Evolutionary conservation across 2,888 invertebrate species (phyloP), one percentile per base, ranked within the genome.

Genomic region (Scaptomyza caliginosa): DNA sequence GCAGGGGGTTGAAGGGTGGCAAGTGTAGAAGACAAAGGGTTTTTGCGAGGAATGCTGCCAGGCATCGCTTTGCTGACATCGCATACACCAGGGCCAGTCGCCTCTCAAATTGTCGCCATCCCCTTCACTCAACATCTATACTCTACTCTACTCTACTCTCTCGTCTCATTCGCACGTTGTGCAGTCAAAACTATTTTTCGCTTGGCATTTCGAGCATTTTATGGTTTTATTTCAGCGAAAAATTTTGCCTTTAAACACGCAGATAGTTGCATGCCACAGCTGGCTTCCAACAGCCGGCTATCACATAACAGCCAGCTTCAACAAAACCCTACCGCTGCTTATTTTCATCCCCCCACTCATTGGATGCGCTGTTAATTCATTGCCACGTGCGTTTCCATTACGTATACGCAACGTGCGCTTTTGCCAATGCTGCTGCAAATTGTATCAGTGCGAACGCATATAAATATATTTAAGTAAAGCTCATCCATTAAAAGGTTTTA

Each of bases 101-200:
- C 4, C 38, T 19, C 4, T n/a, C n/a, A 28, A 52, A 32, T 52
- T 48, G 40, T 19, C 54, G 23, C 30, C 23, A 4, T 34, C 19
- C n/a, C 23, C 24, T 26, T 16, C 32, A 13, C 17, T 7, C 16
- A 23, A n/a, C n/a, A n/a, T n/a, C n/a, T n/a, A n/a, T n/a, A n/a
- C n/a, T n/a, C 30, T 17, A 11, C 23, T 39, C 43, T 13, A n/a
- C 5, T 42, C 36, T 3, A n/a, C 30, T 21, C 38, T 26, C 45
- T 13, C 62, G 10, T 42, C 46, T 30, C 45, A 38, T 23, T 28
- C 39, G 21, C 16, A 1, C 28, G 48, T 23, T 19, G 28, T 65
- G 65, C 73, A 83, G 84, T 86, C 85, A 85, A 83, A 83, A 83
- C 82, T 84, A 84, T 84, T 86, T 86, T 85, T 67, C 86, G 84